Base-by-base conservation (phyloP, 2,797 vertebrate genomes). In the Myioborus melanocephalus region DNA sequence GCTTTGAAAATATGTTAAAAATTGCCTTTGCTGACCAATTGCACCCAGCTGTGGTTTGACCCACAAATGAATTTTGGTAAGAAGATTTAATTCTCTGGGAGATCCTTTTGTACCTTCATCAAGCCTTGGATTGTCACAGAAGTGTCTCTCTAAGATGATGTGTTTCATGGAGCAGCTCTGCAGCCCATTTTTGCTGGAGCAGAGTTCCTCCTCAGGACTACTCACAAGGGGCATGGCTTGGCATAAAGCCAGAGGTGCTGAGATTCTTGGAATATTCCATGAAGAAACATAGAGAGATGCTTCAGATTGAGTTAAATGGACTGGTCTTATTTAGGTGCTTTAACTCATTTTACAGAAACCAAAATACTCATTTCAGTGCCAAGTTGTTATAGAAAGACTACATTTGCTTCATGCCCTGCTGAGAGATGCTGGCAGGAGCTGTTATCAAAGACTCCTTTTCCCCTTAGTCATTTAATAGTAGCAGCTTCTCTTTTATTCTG, bases 391-490 rank as follows among this genome's bases (percentile, higher is more conserved):
- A 63, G 83, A 72, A 92, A 27, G 52, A 88, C 63, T 81, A 43
- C 46, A 21, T 93, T 90, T 92, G 60, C 52, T 84, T 76, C 87
- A 17, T 77, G 52, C 39, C 91, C 87, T 90, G 91, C 95, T 96
- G 94, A 86, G 94, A 87, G 79, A 86, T 86, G 83, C 82, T 83
- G 88, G 72, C 79, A 91, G 84, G 66, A 95, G 52, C 70, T 81
- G 7, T 91, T 96, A 90, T 90, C 91, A 90, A 88, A 93, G 85
- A 70, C 60, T 94, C 52, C 64, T 95, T 94, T 91, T 79, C 77
- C 90, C 63, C 70, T 94, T 73, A 66, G 85, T 91, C 80, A 79
- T 93, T 94, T 96, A 91, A 93, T 96, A 96, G 94, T 96, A 95
- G 88, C 89, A 95, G 93, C 80, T 96, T 94, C 93, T 93, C 73